A percentile compares a stretch with the other conserved stretches of the same genome.
phyloP scores from a whole-genome alignment of 2,888 invertebrate species.

The Pocota personata region DNA sequence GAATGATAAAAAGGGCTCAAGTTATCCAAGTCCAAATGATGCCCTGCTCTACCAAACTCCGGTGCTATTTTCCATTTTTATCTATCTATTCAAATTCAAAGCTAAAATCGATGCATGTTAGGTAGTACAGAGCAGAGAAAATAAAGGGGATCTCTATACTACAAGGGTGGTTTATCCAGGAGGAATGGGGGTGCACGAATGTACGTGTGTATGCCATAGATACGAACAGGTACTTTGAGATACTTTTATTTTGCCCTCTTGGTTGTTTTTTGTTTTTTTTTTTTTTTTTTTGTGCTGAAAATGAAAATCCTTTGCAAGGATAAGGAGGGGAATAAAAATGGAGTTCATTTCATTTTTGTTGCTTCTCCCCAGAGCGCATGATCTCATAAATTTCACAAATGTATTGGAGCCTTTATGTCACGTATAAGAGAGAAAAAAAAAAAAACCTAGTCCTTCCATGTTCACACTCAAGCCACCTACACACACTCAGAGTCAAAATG shows the following conservation, averaged over 20 bases:
- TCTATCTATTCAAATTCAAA: slow-evolving; percentile 72
- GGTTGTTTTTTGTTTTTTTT: slow-evolving; percentile 7
- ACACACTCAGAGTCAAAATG: slow-evolving; percentile 1
- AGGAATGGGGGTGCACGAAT: not conserved
- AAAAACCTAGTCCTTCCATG: slow-evolving; percentile 51
- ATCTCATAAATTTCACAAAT: slow-evolving; percentile 73
- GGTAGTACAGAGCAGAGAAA: slow-evolving; percentile 28
- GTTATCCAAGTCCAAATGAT: slow-evolving; percentile 64
- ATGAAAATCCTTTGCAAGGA: slow-evolving; percentile 25
- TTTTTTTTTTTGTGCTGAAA: not conserved
- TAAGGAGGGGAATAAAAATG: slow-evolving; percentile 52
- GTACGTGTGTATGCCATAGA: slow-evolving; percentile 32
- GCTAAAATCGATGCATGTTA: slow-evolving; percentile 69
- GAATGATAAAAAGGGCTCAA: slow-evolving; percentile 61
- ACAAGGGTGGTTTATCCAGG: slow-evolving; percentile 2
- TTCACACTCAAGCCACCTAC: slow-evolving; percentile 67
- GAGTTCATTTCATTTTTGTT: slow-evolving; percentile 71
- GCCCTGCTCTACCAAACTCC: slow-evolving; percentile 36
- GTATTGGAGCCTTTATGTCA: slow-evolving; percentile 70
- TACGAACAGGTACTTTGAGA: slow-evolving; percentile 68
- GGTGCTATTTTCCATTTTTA: slow-evolving; percentile 65
- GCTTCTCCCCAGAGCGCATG: slow-evolving; percentile 70
- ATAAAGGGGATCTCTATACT: slow-evolving; percentile 16
- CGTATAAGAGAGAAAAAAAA: slow-evolving; percentile 31
- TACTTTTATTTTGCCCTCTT: slow-evolving; percentile 13